Conservation (phyloP, 2,888 invertebrate species). For the Podabrus alpinus region DNA sequence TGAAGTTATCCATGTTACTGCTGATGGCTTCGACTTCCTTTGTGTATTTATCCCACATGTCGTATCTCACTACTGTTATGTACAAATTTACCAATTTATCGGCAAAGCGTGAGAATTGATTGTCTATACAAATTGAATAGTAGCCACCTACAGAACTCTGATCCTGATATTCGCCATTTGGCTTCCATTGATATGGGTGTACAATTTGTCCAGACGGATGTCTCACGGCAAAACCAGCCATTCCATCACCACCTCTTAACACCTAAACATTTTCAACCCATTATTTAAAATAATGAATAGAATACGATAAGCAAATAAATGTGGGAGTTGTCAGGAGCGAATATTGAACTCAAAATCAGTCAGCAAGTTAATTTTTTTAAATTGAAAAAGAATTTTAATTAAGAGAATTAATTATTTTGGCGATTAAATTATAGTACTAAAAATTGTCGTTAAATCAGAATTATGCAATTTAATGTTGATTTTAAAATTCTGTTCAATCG, state of each 20-base stretch:
- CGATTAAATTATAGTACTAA: no score
- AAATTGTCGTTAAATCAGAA: no score
- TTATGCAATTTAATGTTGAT: no score
- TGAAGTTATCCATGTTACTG: conserved; percentile 88
- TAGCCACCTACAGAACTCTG: conserved; percentile 80
- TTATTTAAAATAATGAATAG: not conserved
- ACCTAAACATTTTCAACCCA: conserved; percentile 65
- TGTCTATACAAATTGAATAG: conserved; percentile 89
- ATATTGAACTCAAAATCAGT: no score
- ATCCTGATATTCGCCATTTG: conserved; percentile 89
- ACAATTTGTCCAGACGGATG: conserved; percentile 84
- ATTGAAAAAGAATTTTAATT: no score
- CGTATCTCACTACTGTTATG: conserved; percentile 88
- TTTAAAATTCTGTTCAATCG: no score
- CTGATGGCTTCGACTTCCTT: conserved; percentile 87
- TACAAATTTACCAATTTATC: conserved; percentile 88
- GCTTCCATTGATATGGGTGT: conserved; percentile 88
- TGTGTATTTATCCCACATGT: conserved; percentile 90
- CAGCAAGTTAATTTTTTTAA: no score
- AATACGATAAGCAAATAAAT: not conserved
- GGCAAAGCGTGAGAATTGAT: conserved; percentile 90
- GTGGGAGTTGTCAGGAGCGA: not conserved
- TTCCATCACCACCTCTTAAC: conserved; percentile 89
- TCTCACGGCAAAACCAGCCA: conserved; percentile 89
- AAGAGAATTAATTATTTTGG: no score